A percentile compares a stretch with the other conserved stretches of the same genome.
Evolutionary conservation across 2,113 vertebrate species (phyloP).

Genomic region (Garra rufa): DNA sequence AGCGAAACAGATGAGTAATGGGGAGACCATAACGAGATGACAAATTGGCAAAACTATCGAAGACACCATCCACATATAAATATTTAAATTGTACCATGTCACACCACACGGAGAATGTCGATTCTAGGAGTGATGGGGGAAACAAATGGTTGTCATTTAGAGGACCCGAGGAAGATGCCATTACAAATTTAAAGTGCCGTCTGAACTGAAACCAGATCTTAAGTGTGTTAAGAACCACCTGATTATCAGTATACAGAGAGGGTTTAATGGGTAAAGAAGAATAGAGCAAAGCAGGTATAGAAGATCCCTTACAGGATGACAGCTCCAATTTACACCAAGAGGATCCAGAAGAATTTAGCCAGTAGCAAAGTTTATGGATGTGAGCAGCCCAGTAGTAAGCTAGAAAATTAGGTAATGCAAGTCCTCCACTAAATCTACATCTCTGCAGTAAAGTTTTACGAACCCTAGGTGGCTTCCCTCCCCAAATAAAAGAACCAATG

Average conservation of each 20-base stretch:
- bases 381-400: conserved; percentile 2
- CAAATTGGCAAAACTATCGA: conserved; percentile 28
- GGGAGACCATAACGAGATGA: background rate
- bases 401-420: background rate
- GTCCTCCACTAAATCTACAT: background rate
- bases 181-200: no score
- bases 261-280: no score
- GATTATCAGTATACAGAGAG: no score
- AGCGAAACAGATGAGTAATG: conserved; percentile 23
- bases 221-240: no score
- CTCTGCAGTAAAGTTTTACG: conserved; percentile 35
- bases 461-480: background rate
- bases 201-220: no score
- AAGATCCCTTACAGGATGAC: no score
- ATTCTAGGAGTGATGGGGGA: conserved; percentile 5
- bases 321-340: conserved; percentile 25
- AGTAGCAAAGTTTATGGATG: conserved; percentile 40
- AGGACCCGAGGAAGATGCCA: background rate
- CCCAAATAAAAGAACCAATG: no score
- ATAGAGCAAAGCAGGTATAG: no score
- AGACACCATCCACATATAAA: conserved; percentile 22
- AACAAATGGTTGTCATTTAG: background rate
- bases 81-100: background rate
- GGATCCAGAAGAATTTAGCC: background rate
- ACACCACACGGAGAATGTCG: conserved; percentile 6